These are phyloP conservation scores for Chlamydotis undulata DNA, from an alignment of 2,113 vertebrate species.

Conservation along the genomic window DNA sequence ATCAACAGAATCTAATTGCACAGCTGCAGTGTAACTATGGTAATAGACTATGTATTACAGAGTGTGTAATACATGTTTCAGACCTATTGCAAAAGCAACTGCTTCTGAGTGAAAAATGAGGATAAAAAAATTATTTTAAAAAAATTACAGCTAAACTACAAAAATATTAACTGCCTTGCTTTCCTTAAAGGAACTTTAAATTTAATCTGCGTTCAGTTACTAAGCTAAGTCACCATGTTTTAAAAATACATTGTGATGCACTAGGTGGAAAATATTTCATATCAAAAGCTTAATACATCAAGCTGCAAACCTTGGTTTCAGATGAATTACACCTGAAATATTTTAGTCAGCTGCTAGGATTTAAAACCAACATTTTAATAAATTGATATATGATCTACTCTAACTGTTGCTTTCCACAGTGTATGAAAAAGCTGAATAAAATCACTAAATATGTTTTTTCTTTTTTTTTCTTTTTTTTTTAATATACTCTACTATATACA, in stretches of 20 bases:
- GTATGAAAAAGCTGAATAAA: constrained; percentile 26
- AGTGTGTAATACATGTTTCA: neutral
- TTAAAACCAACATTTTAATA: constrained; percentile 53
- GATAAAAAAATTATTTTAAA: neutral
- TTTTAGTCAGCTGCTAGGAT: constrained; percentile 46
- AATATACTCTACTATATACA: neutral
- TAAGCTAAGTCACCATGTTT: neutral
- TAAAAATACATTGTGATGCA: constrained; percentile 9
- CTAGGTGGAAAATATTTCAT: constrained; percentile 25
- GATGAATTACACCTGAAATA: constrained; percentile 59
- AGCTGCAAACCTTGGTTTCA: neutral
- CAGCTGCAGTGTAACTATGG: neutral
- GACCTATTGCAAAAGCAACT: neutral
- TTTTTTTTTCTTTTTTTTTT: neutral
- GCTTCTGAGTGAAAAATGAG: neutral
- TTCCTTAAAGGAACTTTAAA: constrained; percentile 8
- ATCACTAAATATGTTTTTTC: neutral
- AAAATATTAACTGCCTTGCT: neutral
- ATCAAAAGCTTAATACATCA: constrained; percentile 56
- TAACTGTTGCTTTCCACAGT: neutral
- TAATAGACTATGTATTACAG: neutral
- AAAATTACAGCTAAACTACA: neutral
- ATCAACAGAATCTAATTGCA: neutral
- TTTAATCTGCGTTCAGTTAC: neutral
- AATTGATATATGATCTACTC: constrained; percentile 35